Evolutionary conservation across 2,113 vertebrate genomes (phyloP).

Genomic region (Centropus unirufus): DNA sequence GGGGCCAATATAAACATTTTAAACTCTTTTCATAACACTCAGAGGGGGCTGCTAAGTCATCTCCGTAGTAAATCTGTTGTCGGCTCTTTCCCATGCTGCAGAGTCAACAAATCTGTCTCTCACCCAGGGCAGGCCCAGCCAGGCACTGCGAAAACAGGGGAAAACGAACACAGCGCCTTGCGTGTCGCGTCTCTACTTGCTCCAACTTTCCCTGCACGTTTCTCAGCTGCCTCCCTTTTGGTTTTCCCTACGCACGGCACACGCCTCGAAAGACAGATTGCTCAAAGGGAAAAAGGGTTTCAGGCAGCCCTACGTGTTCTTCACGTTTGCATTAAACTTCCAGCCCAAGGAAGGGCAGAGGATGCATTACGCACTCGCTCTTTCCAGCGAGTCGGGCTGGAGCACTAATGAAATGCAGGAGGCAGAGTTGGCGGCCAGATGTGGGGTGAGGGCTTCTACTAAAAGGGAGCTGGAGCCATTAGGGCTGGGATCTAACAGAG

Average conservation of each 20-base stretch:
- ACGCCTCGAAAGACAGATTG: not conserved
- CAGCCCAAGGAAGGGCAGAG: not conserved
- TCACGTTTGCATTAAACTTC: not conserved
- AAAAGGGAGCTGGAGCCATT: not conserved
- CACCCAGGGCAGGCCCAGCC: slow-evolving; percentile 6
- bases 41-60: slow-evolving; percentile 59
- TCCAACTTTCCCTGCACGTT: not conserved
- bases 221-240: not conserved
- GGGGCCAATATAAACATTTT: slow-evolving; percentile 66
- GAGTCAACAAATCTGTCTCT: slow-evolving; percentile 60
- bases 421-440: not conserved
- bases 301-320: not conserved
- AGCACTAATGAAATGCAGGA: slow-evolving; percentile 44
- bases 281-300: not conserved
- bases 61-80: slow-evolving; percentile 64
- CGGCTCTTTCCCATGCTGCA: slow-evolving; percentile 70
- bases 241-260: not conserved
- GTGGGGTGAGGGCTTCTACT: not conserved
- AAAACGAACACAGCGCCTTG: not conserved
- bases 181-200: not conserved
- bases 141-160: slow-evolving; percentile 34
- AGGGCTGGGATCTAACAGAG: not conserved
- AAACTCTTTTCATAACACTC: slow-evolving; percentile 63
- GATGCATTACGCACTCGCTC: not conserved
- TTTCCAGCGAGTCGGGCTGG: slow-evolving; percentile 17